These are phyloP conservation scores for Rhabdomys pumilio DNA, from an alignment of 2,797 vertebrate genomes.

Conservation along the genomic window DNA sequence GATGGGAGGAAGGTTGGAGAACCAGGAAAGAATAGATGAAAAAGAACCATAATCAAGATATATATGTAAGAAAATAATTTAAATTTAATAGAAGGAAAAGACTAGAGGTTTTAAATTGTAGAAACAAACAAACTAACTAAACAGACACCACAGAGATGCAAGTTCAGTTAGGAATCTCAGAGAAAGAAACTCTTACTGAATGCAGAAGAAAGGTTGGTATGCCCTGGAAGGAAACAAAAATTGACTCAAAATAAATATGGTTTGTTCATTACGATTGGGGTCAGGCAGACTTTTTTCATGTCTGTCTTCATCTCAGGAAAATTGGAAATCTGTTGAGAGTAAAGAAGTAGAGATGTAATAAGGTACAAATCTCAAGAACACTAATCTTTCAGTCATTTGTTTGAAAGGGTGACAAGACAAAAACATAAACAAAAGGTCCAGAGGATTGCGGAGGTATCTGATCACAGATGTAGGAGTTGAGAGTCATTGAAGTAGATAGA, in stretches of 20 bases:
- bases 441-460: background rate
- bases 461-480: rapidly evolving
- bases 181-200: background rate
- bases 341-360: background rate
- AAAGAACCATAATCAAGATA: background rate
- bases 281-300: rapidly evolving
- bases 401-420: background rate
- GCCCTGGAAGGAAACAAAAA: background rate
- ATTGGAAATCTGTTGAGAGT: background rate
- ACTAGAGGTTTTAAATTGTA: background rate
- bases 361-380: background rate
- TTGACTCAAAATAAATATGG: no score
- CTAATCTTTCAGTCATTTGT: background rate
- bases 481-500: no score
- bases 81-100: background rate
- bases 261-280: background rate
- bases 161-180: rapidly evolving
- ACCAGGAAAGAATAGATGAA: background rate
- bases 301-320: background rate
- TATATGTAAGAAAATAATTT: background rate
- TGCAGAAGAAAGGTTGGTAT: background rate
- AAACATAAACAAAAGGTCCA: background rate
- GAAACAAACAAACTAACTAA: background rate
- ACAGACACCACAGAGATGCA: background rate
- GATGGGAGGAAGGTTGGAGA: background rate